Evolutionary conservation across 2,888 invertebrate genomes (phyloP).

Genomic region (Chorisops tibialis): DNA sequence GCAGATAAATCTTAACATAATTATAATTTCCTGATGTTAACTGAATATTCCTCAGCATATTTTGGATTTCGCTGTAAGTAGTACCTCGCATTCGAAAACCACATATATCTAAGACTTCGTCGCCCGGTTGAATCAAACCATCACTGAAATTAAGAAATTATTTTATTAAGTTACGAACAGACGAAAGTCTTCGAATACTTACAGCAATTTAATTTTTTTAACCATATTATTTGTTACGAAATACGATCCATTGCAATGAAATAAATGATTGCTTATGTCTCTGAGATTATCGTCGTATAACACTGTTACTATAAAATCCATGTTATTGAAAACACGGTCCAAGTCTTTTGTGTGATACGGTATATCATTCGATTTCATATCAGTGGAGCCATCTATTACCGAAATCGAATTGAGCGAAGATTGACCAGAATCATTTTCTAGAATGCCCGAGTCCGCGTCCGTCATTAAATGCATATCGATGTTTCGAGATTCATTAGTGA

Average conservation of each 20-base stretch:
- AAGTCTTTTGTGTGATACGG: neutral
- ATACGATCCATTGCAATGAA: conserved; percentile 20
- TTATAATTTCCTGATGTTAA: neutral
- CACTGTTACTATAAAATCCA: conserved; percentile 18
- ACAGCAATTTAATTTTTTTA: conserved; percentile 18
- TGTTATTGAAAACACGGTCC: neutral
- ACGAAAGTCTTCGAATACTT: too few species aligned
- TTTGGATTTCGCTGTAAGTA: conserved; percentile 9
- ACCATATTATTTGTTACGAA: conserved; percentile 16
- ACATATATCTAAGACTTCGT: conserved; percentile 20
- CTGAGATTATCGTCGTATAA: conserved; percentile 12
- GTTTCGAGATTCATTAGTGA: neutral
- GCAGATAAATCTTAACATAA: neutral
- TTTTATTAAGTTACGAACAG: too few species aligned
- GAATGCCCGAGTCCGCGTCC: conserved; percentile 17
- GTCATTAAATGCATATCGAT: conserved; percentile 6
- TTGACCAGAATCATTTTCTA: conserved; percentile 24
- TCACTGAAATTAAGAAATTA: conserved; percentile 7
- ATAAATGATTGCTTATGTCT: conserved; percentile 8
- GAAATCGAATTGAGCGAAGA: conserved; percentile 18
- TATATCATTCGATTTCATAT: neutral
- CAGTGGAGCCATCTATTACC: conserved; percentile 1
- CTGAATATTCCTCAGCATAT: conserved; percentile 11
- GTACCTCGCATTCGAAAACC: conserved; percentile 17
- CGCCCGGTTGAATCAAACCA: conserved; percentile 20